Evolutionary conservation across 2,888 invertebrate species (phyloP), one percentile per base, ranked within the genome.

Genomic region (Allophyes oxyacanthae): DNA sequence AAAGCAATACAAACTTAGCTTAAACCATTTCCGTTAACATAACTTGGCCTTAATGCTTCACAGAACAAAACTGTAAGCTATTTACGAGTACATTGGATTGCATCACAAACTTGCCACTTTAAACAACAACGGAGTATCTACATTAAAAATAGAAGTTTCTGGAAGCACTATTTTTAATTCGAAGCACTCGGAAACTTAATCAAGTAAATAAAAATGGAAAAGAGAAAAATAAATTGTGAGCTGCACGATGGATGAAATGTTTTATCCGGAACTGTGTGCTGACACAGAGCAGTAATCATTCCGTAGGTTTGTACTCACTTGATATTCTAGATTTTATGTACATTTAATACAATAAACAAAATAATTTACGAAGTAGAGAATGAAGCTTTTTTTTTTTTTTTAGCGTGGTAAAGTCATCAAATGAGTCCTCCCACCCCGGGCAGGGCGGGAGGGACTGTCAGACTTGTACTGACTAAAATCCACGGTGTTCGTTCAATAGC

Each of bases 61-160:
- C 44, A 45, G 43, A 38, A 72, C 58, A 69, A 77, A 79, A 73
- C 75, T 64, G 65, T 63, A 65, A 78, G 71, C 76, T 77, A 78
- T 78, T 78, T 77, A 75, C n/a, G n/a, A n/a, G n/a, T n/a, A n/a
- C 75, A 80, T 79, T 57, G 48, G 44, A 74, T 72, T 75, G 76
- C 64, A 70, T 73, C 67, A 72, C 62, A 75, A 77, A 77, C 73
- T 78, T 74, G 63, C 58, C 55, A 73, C 72, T 82, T 74, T 68
- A 59, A 53, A 50, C 57, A 52, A 56, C 51, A 52, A 67, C 44
- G 53, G 61, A 61, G 56, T 64, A 53, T 70, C 56, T 71, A 65
- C 75, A 78, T 81, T 79, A 81, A 81, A 74, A 74, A 79, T 75
- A 72, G 56, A 76, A 65, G 55, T 71, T 66, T 62, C 46, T 28